phyloP scores from a whole-genome alignment of 2,797 vertebrate species.

The Dermochelys coriacea region DNA sequence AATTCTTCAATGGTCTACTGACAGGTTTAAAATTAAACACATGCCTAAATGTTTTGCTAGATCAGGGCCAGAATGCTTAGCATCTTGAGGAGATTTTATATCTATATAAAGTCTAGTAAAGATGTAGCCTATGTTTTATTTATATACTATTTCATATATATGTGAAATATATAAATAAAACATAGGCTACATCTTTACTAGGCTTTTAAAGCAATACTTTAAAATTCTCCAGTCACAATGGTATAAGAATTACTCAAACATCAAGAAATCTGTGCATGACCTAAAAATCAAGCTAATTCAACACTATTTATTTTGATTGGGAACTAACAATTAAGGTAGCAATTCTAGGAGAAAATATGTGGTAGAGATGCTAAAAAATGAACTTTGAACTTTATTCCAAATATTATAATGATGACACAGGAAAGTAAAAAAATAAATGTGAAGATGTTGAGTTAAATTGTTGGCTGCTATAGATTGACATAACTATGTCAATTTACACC shows the following conservation, averaged over 20 bases:
- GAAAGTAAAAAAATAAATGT: neutral
- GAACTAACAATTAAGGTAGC: neutral
- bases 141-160: too few relatives aligned
- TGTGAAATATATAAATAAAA: too few relatives aligned
- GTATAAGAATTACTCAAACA: neutral
- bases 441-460: neutral
- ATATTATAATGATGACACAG: neutral
- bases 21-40: neutral
- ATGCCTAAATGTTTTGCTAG: neutral
- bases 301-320: accelerated
- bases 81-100: neutral
- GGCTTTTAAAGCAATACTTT: neutral
- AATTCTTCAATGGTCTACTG: neutral
- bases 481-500: neutral
- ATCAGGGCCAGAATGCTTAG: neutral
- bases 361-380: neutral
- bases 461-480: neutral
- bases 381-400: neutral
- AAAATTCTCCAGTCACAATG: neutral
- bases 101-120: too few relatives aligned
- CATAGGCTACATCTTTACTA: neutral
- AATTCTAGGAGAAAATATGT: neutral
- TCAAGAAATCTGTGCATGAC: neutral
- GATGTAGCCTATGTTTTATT: too few relatives aligned
- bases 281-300: conserved; percentile 3